A percentile compares a stretch with the other conserved stretches of the same genome.
phyloP scores from a whole-genome alignment of 2,797 vertebrate genomes.

The Paedocypris micromegethes region DNA sequence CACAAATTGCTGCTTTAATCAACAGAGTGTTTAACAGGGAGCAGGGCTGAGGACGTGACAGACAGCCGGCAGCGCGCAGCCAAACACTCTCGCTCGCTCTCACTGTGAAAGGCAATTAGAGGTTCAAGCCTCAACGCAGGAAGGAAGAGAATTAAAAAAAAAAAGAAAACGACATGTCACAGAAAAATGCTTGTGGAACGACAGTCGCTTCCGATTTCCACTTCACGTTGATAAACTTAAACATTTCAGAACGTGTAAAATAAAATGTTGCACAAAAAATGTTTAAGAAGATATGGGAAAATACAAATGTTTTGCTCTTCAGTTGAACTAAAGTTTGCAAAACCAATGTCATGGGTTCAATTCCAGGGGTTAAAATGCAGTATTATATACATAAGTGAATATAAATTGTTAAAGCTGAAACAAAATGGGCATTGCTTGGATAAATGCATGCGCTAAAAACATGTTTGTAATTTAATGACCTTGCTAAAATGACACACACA shows the following conservation, averaged over 20 bases:
- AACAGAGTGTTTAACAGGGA: constrained; percentile 49
- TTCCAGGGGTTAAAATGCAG: too few species aligned
- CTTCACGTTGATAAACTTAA: background rate
- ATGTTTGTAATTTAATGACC: too few species aligned
- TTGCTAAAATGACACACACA: too few species aligned
- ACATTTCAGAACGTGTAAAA: background rate
- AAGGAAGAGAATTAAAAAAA: background rate
- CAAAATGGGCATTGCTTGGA: too few species aligned
- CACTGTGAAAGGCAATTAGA: constrained; percentile 37
- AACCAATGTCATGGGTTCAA: too few species aligned
- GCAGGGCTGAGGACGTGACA: constrained; percentile 44
- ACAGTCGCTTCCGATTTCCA: background rate
- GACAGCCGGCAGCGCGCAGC: constrained; percentile 33
- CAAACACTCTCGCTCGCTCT: constrained; percentile 19
- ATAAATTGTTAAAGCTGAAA: too few species aligned
- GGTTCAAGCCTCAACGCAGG: constrained; percentile 28
- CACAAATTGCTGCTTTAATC: constrained; percentile 50
- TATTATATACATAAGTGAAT: too few species aligned
- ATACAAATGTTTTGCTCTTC: too few species aligned
- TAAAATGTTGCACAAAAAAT: background rate
- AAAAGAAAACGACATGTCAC: constrained; percentile 7
- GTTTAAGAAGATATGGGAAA: too few species aligned
- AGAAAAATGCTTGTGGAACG: constrained; percentile 3
- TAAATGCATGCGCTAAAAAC: too few species aligned
- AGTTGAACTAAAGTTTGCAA: too few species aligned